A percentile compares a stretch with the other conserved stretches of the same genome.
Conservation (phyloP, 2,113 vertebrate genomes). For the Prunella himalayana region DNA sequence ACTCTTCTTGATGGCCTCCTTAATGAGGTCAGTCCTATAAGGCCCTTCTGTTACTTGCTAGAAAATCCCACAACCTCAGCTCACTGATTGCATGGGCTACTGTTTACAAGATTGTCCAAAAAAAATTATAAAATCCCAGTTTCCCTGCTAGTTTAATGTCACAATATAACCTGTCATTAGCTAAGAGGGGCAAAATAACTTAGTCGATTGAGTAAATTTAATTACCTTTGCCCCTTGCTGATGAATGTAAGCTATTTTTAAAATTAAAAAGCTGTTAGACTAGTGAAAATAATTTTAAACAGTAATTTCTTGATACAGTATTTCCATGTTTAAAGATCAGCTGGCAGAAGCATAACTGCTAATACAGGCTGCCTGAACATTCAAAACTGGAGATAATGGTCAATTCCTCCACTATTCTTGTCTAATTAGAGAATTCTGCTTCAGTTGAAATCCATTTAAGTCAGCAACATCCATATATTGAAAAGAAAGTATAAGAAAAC, state of each 20-base stretch:
- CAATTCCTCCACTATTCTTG: slow-evolving; percentile 51
- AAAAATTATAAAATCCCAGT: neutral
- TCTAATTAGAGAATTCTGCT: slow-evolving; percentile 62
- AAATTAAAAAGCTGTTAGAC: slow-evolving; percentile 67
- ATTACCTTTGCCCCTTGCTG: slow-evolving; percentile 24
- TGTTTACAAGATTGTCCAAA: neutral
- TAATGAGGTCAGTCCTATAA: neutral
- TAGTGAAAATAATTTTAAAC: slow-evolving; percentile 63
- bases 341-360: slow-evolving; percentile 41
- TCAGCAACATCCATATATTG: neutral
- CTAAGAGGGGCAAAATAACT: neutral
- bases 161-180: neutral
- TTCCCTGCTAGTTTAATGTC: neutral
- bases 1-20: too few relatives aligned
- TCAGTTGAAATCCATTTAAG: slow-evolving; percentile 52
- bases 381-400: slow-evolving; percentile 59
- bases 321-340: slow-evolving; percentile 54
- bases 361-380: slow-evolving; percentile 52
- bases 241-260: slow-evolving; percentile 52
- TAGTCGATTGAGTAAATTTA: neutral
- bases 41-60: neutral
- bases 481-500: slow-evolving; percentile 9
- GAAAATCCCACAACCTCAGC: neutral
- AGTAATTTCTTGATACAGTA: slow-evolving; percentile 50
- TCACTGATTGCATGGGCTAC: neutral